Evolutionary conservation across 1,140 invertebrate genomes (phyloP), one percentile per base, ranked within the genome.

Genomic region (Nymphalis io): DNA sequence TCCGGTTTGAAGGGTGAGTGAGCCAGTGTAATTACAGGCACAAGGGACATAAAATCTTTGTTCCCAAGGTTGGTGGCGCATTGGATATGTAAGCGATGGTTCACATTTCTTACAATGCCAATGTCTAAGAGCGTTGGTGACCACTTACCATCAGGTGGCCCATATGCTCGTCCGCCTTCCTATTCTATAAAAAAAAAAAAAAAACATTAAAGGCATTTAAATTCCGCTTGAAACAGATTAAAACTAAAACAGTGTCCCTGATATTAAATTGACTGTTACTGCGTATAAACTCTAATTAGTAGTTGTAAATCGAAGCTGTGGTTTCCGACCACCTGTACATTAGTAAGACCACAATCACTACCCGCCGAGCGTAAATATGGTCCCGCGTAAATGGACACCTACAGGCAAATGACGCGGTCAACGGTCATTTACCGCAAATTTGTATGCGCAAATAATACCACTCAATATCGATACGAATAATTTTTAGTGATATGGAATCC

Each of bases 381-480:
- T n/a, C 27, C 61, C 27, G 51, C 23, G 51, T 39, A 63, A 63
- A 53, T 53, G 61, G n/a, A 63, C 61, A 63, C 33, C 61, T 44
- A 63, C 46, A 15, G 69, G 76, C 73, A 75, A 78, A 75, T 78
- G 73, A 73, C 68, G 74, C 51, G 75, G 71, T 73, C 42, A 44
- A 42, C 27, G 23, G 67, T 63, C 76, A 59, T 70, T 40, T 12
- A 21, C 70, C 71, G 66, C 61, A 39, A 63, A 63, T 63, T 63
- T 44, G 61, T 63, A 61, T 27, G 15, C 51, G 11, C 18, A 27
- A 55, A 55, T 55, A 55, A 61, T 48, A 61, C 44, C 18, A 16
- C 12, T 16, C 1, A 48, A 61, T 33, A 42, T 13, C 3, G 40
- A 27, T 48, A 23, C 13, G 21, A 27, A 27, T 55, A 55, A 55